These are phyloP conservation scores for Orchestia grillus DNA, from an alignment of 1,140 invertebrate genomes.

Conservation along the genomic window DNA sequence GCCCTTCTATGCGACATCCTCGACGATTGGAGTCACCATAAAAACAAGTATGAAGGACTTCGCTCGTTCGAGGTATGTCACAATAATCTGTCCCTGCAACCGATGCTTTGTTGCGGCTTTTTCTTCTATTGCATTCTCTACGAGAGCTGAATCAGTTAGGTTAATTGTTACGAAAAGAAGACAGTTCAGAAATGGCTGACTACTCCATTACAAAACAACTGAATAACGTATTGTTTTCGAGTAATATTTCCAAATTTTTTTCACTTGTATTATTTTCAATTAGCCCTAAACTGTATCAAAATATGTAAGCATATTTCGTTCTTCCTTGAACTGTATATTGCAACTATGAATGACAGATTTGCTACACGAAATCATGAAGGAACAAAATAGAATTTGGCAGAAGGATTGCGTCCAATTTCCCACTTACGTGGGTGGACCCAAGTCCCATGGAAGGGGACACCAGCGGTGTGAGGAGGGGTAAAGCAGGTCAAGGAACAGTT, in stretches of 20 bases:
- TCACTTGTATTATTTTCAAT: background rate
- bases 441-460: background rate
- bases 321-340: background rate
- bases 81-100: background rate
- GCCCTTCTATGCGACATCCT: background rate
- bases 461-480: background rate
- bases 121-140: too few relatives aligned
- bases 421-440: background rate
- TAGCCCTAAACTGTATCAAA: background rate
- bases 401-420: background rate
- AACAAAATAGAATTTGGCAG: background rate
- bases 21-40: background rate
- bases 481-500: background rate
- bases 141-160: too few relatives aligned
- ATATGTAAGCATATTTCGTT: background rate
- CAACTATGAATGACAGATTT: background rate
- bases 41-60: conserved; percentile 18
- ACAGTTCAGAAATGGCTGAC: too few relatives aligned
- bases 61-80: background rate
- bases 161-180: too few relatives aligned
- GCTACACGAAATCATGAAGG: background rate
- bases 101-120: too few relatives aligned
- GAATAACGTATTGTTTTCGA: too few relatives aligned
- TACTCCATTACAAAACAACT: background rate
- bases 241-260: background rate